phyloP scores from a whole-genome alignment of 2,888 invertebrate species.

The Carterocephalus palaemon region DNA sequence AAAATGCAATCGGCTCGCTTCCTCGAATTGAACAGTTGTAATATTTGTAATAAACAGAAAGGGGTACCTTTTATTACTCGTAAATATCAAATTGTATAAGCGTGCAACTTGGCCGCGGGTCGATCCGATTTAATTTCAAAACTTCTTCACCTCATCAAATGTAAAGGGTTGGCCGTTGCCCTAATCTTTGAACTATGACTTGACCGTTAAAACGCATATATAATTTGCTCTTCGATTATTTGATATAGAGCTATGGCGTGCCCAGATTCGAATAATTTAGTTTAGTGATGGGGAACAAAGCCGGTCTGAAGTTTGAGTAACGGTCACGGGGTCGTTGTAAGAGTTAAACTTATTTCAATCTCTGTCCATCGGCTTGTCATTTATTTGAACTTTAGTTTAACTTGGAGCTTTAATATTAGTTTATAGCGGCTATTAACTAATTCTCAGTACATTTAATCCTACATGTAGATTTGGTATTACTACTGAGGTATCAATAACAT shows the following conservation, averaged over 20 bases:
- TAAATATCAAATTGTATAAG: conserved; percentile 58
- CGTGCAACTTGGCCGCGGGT: conserved; percentile 55
- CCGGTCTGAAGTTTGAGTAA: conserved; percentile 71
- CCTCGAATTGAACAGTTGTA: conserved; percentile 18
- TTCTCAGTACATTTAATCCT: too few species aligned
- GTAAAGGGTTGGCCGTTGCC: conserved; percentile 73
- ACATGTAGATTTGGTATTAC: too few species aligned
- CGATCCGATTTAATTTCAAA: conserved; percentile 65
- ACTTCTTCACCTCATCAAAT: conserved; percentile 64
- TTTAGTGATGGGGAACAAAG: conserved; percentile 77
- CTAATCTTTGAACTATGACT: conserved; percentile 79
- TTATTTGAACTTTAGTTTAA: conserved; percentile 52
- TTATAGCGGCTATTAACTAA: too few species aligned
- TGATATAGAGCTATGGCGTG: conserved; percentile 64
- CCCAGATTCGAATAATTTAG: conserved; percentile 76
- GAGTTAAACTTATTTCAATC: conserved; percentile 54
- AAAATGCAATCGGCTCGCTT: conserved; percentile 21
- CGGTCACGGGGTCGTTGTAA: conserved; percentile 71
- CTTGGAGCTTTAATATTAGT: too few species aligned
- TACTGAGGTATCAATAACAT: too few species aligned
- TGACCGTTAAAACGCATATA: conserved; percentile 79
- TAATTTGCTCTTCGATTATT: conserved; percentile 78
- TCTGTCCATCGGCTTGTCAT: conserved; percentile 42
- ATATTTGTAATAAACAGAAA: conserved; percentile 32
- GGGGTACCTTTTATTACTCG: conserved; percentile 56